Base-by-base conservation (phyloP, 2,888 invertebrate species). In the Spicauda simplicius region DNA sequence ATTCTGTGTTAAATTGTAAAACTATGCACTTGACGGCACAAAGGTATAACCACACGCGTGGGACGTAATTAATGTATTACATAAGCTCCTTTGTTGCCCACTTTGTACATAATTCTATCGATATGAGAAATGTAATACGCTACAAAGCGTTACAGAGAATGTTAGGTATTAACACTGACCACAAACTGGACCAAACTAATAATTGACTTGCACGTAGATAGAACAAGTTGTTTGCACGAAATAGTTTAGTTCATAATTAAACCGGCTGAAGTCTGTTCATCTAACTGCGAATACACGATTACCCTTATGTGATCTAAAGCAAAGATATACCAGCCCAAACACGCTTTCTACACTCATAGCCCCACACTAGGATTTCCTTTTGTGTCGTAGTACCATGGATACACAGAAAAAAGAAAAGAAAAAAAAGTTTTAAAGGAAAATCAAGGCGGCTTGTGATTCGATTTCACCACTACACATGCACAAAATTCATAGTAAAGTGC, bases 171-270 rank as follows among this genome's bases (percentile, higher is more conserved):
- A 18, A 50, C 18, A 50, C 18, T 50, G 18, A 50, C 50, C 50
- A 50, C 50, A 18, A 18, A 50, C 50, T 18, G 18, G 50, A 50
- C 50, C 50, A 10, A 50, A 50, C 50, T 50, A 50, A 50, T 50
- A 50, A 50, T 50, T 50, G 50, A 50, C 50, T 50, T 50, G 50
- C 50, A 50, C 18, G 50, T 50, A 50, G 50, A 50, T 50, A 50
- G 50, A 50, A 50, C 50, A 50, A 50, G 50, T 50, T 18, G 50
- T 18, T 50, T 50, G 18, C 18, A 18, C 50, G 18, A 18, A 50
- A 48, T 16, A 50, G 50, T 50, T 50, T 50, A 8, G 2, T 18
- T 50, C 50, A 50, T 50, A 50, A 50, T 50, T 50, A 50, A 50
- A 18, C 18, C 50, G 16, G 10, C 18, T 50, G 18, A 50, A 18